Base-by-base conservation (phyloP, 2,797 vertebrate species). In the Crypturellus tataupa region DNA sequence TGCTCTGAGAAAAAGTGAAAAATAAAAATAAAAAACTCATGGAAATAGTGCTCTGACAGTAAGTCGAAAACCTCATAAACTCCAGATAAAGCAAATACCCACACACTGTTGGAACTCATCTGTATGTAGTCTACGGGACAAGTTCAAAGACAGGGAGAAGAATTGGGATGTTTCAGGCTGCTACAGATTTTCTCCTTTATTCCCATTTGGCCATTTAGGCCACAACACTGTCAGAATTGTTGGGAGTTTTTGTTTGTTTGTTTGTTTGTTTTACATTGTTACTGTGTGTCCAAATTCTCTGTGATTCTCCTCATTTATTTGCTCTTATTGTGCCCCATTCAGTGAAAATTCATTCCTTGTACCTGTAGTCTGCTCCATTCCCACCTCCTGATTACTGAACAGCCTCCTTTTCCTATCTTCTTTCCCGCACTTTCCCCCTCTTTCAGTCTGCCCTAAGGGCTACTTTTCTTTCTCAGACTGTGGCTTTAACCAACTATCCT, bases 1-100 rank as follows among this genome's bases (percentile, higher is more conserved):
- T 95, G 87, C 87, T 80, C 92, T 89, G 91, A 94, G 91, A 95
- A 96, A 95, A 92, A 93, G 91, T 90, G 81, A 94, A 95, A 89
- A 91, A 75, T 55, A 82, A 91, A 86, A 31, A 87, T 39, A 80
- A 89, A 95, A 96, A 83, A 46, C 78, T 63, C 58, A 37, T 59
- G 31, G 85, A 94, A 95, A 83, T 97, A 10, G 29, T 92, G 53
- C 33, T 80, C 87, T 96, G 85, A 93, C 95, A 96, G 93, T 69
- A 95, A 96, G 94, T 94, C 49, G 23, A 97, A 96, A 94, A 95
- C 51, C 80, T 91, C 87, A 80, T 96, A 96, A 94, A 96, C 95
- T 95, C 89, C 73, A 77, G 56, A 37, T 42, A 63, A 93, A 93
- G 69, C 47, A 77, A 67, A 20, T 94, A 64, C 25, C 25, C 47